Evolutionary conservation across 2,888 invertebrate genomes (phyloP), one percentile per base, ranked within the genome.

Genomic region (Heterodera filipjevi): DNA sequence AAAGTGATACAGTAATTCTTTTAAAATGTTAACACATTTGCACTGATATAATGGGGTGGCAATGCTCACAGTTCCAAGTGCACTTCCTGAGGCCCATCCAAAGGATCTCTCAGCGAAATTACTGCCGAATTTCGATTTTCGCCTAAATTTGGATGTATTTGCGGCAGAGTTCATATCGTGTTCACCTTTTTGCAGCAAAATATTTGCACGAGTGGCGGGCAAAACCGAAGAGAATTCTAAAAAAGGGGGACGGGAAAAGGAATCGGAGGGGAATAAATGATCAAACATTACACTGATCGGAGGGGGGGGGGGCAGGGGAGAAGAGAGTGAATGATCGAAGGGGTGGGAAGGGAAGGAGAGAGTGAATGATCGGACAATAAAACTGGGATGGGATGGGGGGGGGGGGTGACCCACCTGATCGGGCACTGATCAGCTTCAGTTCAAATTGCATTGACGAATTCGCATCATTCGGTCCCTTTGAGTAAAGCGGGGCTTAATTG

Each of bases 361-460:
- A 12, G 39, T 39, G 39, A 6, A 6, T 12, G 39, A 46, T n/a
- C 6, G 22, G 10, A 3, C 32, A 30, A 27, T 71, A n/a, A n/a
- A n/a, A n/a, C n/a, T n/a, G 27, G n/a, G 46, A 27, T n/a, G 14
- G 27, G 27, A 30, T 27, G n/a, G n/a, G 30, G 30, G 30, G n/a
- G 14, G 30, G 14, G 39, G 12, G 8, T 49, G 46, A 33, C 53
- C 16, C 33, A 87, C 87, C 87, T 71, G 84, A 75, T 19, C 82
- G 81, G 0, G 90, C 89, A 12, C 83, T 84, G 39, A 89, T 86
- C 30, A 91, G 83, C 64, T 88, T 86, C 44, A 91, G 88, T 70
- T 89, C 89, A 87, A 91, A 91, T 32, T 89, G 86, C 79, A 90
- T 90, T 16, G 84, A 85, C 77, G 90, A 89, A 80, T 89, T 85